Conservation (phyloP, 2,888 invertebrate species). For the Thumatha senex region DNA sequence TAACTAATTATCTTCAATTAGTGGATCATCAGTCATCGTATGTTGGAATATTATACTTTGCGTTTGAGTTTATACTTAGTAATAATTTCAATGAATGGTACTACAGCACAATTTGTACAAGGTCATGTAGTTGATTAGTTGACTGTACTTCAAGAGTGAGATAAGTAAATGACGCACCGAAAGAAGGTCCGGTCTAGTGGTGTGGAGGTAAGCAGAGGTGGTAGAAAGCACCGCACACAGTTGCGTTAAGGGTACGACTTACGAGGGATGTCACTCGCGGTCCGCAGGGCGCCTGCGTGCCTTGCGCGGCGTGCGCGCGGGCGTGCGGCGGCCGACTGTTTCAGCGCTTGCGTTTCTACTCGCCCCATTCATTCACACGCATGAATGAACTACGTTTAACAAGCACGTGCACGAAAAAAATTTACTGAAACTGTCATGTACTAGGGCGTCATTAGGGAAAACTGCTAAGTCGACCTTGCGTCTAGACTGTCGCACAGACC, state of each 20-base stretch:
- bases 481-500: slow-evolving; percentile 20
- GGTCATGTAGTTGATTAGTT: slow-evolving; percentile 52
- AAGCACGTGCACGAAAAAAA: slow-evolving; percentile 72
- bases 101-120: slow-evolving; percentile 56
- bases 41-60: slow-evolving; percentile 37
- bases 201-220: slow-evolving; percentile 34
- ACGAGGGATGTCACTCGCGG: slow-evolving; percentile 36
- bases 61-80: slow-evolving; percentile 40
- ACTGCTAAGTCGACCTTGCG: slow-evolving; percentile 25
- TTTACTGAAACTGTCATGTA: slow-evolving; percentile 55
- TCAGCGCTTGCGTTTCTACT: slow-evolving; percentile 44
- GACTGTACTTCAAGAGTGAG: slow-evolving; percentile 45
- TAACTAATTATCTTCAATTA: slow-evolving; percentile 60
- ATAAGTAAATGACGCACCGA: slow-evolving; percentile 71
- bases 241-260: slow-evolving; percentile 9
- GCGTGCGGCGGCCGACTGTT: slow-evolving; percentile 70
- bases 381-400: slow-evolving; percentile 71
- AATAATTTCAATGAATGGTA: slow-evolving; percentile 61
- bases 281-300: slow-evolving; percentile 59
- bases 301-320: slow-evolving; percentile 66
- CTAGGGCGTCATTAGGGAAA: slow-evolving; percentile 21
- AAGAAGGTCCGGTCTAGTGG: slow-evolving; percentile 54
- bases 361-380: slow-evolving; percentile 70
- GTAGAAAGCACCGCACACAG: slow-evolving; percentile 33
- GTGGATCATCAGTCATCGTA: slow-evolving; percentile 46